Evolutionary conservation across 2,113 vertebrate genomes (phyloP), one percentile per base, ranked within the genome.

Genomic region (Oenanthe oenanthe): DNA sequence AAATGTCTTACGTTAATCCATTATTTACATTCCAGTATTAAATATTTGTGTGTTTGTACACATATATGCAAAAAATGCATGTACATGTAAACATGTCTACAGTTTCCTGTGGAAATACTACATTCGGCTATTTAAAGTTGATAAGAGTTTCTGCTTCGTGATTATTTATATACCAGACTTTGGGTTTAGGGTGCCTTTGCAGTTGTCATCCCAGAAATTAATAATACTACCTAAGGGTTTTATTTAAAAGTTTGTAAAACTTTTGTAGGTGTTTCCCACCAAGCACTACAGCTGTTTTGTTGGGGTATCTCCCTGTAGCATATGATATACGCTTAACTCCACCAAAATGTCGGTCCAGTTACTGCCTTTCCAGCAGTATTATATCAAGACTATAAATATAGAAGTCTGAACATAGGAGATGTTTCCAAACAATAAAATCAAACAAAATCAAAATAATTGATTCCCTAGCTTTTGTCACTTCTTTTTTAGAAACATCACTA

Each of bases 21-120:
- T 84, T 53, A 26, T 68, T 67, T 22, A 26, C 28, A 15, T 87
- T 38, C 36, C 36, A 21, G 6, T 48, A 21, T 74, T 75, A 21
- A 7, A 9, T 51, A 10, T 31, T 31, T 51, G 3, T 43, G 13
- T 60, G 17, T 50, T 50, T 53, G 24, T 72, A 26, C 20, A 9
- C 36, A 0, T 13, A 5, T 18, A 8, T 15, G 29, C 36, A n/a
- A 9, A 24, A 45, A 9, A 25, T 22, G 7, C 3, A 2, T 19
- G 10, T 7, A 28, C 11, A 3, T 4, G 3, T 28, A 9, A 40
- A 22, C 7, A 14, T 40, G 72, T 71, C 13, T 38, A 2, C 18
- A 28, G 18, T 75, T 67, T 66, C n/a, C 13, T 45, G 11, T 54
- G 29, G 17, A 43, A 68, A 51, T 24, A 34, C 29, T 58, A 19